Conservation (phyloP, 2,888 invertebrate genomes). For the Drosophila fulvimacula region DNA sequence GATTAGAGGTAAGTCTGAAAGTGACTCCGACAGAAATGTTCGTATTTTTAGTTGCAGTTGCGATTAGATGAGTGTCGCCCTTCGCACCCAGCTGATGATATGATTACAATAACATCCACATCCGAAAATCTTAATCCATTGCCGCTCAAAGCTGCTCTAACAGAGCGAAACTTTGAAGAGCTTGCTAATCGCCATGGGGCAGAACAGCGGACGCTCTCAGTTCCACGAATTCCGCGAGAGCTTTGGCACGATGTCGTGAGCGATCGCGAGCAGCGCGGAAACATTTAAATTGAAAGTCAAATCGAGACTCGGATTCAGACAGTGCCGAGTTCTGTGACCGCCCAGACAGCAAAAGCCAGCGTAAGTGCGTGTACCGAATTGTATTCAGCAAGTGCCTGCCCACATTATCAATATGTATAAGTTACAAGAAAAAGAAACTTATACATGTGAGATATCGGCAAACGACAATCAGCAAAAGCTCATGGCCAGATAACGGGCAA, state of each 20-base stretch:
- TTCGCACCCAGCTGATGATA: constrained; percentile 27
- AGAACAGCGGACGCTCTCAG: constrained; percentile 26
- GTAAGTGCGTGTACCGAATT: constrained; percentile 52
- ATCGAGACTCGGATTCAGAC: constrained; percentile 71
- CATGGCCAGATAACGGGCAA: constrained; percentile 45
- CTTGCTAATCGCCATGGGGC: constrained; percentile 16
- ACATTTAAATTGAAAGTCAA: constrained; percentile 75
- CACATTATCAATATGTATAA: constrained; percentile 28
- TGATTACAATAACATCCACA: constrained; percentile 8
- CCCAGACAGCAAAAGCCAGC: constrained; percentile 55
- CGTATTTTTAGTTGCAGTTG: constrained; percentile 26
- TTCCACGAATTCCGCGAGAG: constrained; percentile 20
- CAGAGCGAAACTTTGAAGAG: constrained; percentile 24
- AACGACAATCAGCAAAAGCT: constrained; percentile 19
- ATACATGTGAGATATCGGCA: constrained; percentile 26
- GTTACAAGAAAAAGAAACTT: constrained; percentile 12
- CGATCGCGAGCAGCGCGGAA: constrained; percentile 56
- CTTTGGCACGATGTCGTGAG: constrained; percentile 40
- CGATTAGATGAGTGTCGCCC: constrained; percentile 23
- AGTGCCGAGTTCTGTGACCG: constrained; percentile 70
- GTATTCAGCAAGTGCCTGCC: constrained; percentile 31
- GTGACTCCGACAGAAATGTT: constrained; percentile 5
- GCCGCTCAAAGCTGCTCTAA: constrained; percentile 5
- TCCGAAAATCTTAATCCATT: constrained; percentile 18
- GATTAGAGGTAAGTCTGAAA: constrained; percentile 21